Percentiles rank a stretch among this genome's conserved stretches.
These are phyloP conservation scores for Spheniscus mendiculus DNA, from an alignment of 2,113 vertebrate species.

Conservation along the genomic window DNA sequence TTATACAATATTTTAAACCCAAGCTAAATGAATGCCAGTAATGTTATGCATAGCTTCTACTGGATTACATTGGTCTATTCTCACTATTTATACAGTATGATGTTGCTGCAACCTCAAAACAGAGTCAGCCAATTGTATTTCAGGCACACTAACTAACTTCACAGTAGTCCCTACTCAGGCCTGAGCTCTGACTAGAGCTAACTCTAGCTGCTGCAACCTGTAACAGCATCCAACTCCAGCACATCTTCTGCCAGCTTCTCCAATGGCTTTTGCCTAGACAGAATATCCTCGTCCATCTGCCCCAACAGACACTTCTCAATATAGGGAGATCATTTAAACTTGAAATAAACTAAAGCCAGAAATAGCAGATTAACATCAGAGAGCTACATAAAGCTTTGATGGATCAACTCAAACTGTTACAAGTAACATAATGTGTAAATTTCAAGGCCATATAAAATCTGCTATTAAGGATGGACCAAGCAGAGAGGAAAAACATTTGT, in stretches of 20 bases:
- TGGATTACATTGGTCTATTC: neutral
- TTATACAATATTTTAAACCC: neutral
- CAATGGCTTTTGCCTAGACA: neutral
- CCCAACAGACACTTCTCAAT: neutral
- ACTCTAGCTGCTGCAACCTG: neutral
- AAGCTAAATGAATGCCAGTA: neutral
- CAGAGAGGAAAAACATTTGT: neutral
- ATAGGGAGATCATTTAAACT: neutral
- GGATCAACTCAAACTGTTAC: neutral
- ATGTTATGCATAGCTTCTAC: neutral
- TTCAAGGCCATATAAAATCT: neutral
- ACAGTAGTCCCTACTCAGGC: neutral
- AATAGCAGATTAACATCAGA: neutral
- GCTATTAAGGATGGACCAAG: neutral
- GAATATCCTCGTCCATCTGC: neutral
- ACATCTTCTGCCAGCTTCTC: neutral
- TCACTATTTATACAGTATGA: neutral
- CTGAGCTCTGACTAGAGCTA: neutral
- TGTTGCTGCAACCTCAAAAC: neutral
- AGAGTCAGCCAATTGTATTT: neutral
- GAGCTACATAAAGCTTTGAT: neutral
- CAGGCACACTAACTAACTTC: neutral
- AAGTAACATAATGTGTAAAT: accelerated
- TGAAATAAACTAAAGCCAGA: neutral
- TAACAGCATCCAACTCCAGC: neutral